Percentiles rank a stretch among this genome's conserved stretches.
Conservation (phyloP, 2,797 vertebrate genomes). For the Squalus acanthias region DNA sequence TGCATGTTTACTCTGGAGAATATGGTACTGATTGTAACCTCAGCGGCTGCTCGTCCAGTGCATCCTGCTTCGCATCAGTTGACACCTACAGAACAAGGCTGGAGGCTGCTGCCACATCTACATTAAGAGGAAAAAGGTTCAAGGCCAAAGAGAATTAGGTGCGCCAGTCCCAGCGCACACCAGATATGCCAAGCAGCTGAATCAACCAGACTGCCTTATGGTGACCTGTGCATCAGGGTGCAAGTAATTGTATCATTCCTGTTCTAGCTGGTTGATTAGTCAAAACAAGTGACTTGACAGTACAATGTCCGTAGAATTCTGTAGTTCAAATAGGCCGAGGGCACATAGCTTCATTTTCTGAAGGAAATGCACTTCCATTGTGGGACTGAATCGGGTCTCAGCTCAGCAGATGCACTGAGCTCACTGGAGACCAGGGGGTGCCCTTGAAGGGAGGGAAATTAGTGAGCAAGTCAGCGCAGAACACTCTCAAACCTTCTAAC, state of each 20-base stretch:
- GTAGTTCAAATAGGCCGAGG: neutral
- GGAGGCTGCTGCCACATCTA: neutral
- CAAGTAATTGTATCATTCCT: neutral
- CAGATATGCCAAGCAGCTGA: neutral
- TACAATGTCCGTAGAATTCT: too few species aligned
- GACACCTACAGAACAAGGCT: neutral
- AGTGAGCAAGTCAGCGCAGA: neutral
- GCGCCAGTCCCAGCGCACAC: neutral
- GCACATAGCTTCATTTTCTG: neutral
- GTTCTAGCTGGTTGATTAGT: neutral
- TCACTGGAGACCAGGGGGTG: neutral
- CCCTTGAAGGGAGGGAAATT: neutral
- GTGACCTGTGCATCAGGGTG: neutral
- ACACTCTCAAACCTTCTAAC: neutral
- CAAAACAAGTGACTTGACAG: neutral
- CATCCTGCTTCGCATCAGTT: slow-evolving; percentile 7
- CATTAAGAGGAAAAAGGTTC: slow-evolving; percentile 1
- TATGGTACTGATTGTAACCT: neutral
- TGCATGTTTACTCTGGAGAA: neutral
- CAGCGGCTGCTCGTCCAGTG: neutral
- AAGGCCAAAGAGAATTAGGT: slow-evolving; percentile 14
- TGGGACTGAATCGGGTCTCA: neutral
- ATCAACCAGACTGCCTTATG: neutral
- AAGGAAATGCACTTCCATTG: neutral
- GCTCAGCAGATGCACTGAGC: neutral